These are phyloP conservation scores for Urechis unicinctus DNA, from an alignment of 2,888 invertebrate species.

Conservation along the genomic window DNA sequence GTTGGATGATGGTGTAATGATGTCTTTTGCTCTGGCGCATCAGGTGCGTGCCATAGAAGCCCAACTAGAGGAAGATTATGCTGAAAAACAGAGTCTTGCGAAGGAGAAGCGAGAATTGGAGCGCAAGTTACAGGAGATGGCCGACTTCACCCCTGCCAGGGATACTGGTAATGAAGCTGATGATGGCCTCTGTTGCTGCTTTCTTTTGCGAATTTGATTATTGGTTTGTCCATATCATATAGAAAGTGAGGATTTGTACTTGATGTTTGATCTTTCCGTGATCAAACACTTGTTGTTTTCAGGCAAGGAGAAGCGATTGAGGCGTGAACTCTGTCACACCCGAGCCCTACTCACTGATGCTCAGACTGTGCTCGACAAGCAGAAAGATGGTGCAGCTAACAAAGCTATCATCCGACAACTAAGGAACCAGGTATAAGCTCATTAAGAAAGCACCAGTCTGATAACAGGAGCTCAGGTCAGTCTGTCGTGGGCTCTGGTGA, in stretches of 20 bases:
- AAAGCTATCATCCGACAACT: constrained; percentile 71
- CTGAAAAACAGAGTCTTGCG: constrained; percentile 76
- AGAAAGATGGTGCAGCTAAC: constrained; percentile 77
- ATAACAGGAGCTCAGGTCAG: too few relatives aligned
- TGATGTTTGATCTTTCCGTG: background rate
- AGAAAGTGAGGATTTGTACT: background rate
- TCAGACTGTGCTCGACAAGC: constrained; percentile 81
- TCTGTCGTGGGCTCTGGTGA: too few relatives aligned
- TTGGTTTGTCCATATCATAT: too few relatives aligned
- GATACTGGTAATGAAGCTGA: constrained; percentile 22
- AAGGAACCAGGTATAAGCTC: constrained; percentile 62
- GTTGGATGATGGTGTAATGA: background rate
- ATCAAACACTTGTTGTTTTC: constrained; percentile 6
- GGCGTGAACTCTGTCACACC: constrained; percentile 80
- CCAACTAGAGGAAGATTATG: constrained; percentile 87
- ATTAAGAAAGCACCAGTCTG: too few relatives aligned
- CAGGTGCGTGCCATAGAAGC: constrained; percentile 71
- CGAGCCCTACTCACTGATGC: constrained; percentile 85
- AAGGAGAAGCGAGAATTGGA: constrained; percentile 89
- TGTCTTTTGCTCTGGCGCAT: background rate
- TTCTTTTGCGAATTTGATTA: too few relatives aligned
- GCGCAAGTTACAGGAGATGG: constrained; percentile 70
- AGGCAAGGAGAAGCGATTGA: constrained; percentile 55
- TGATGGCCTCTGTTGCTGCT: too few relatives aligned
- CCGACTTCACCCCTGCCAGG: constrained; percentile 58